Evolutionary conservation across 1,140 invertebrate species (phyloP).

Genomic region (Dendroctonus ponderosae): DNA sequence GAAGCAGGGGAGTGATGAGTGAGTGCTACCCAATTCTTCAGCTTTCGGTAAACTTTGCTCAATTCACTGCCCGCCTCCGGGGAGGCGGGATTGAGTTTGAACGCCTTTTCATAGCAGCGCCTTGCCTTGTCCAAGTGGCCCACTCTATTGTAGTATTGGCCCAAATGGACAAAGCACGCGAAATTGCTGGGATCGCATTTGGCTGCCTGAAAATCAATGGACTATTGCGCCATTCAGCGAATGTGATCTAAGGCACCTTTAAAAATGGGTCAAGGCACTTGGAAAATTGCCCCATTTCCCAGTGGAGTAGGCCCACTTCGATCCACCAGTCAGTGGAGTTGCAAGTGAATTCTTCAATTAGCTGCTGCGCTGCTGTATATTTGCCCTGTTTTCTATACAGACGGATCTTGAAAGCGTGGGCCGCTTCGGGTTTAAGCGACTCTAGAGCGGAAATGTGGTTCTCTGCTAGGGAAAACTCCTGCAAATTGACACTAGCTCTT

Average conservation of each 20-base stretch:
- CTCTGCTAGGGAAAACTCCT: slow-evolving; percentile 36
- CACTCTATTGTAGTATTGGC: slow-evolving; percentile 66
- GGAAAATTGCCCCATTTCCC: slow-evolving; percentile 60
- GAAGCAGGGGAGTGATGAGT: not conserved
- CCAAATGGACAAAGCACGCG: slow-evolving; percentile 73
- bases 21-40: slow-evolving; percentile 61
- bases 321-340: slow-evolving; percentile 59
- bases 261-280: slow-evolving; percentile 65
- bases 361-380: slow-evolving; percentile 56
- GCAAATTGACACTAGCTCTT: slow-evolving; percentile 41
- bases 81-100: slow-evolving; percentile 68
- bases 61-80: slow-evolving; percentile 68
- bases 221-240: not conserved
- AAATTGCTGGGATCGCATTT: slow-evolving; percentile 70
- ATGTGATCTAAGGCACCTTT: slow-evolving; percentile 51
- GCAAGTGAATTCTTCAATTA: slow-evolving; percentile 53
- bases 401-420: slow-evolving; percentile 46
- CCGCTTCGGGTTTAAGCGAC: slow-evolving; percentile 24
- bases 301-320: slow-evolving; percentile 66
- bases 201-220: slow-evolving; percentile 55
- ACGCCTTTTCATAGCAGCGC: slow-evolving; percentile 81
- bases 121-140: slow-evolving; percentile 67
- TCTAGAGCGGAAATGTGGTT: slow-evolving; percentile 23
- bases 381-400: slow-evolving; percentile 54
- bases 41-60: slow-evolving; percentile 69